These are phyloP conservation scores for Nibea albiflora DNA, from an alignment of 2,113 vertebrate species.

Conservation along the genomic window DNA sequence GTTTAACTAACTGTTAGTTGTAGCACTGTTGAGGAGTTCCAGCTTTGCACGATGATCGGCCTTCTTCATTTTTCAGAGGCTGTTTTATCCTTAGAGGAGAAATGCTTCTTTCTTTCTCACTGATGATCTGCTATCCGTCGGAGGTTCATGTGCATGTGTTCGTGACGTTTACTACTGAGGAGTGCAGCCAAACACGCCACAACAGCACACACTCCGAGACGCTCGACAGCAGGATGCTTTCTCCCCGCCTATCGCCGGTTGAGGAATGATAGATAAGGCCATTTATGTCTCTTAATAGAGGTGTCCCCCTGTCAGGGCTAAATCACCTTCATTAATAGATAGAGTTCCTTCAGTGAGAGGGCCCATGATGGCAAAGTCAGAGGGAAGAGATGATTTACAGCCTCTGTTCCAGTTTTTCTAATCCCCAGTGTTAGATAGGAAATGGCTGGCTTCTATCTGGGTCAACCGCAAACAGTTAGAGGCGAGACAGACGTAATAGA, in stretches of 20 bases:
- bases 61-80: neutral
- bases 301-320: conserved; percentile 70
- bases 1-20: neutral
- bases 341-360: conserved; percentile 58
- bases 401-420: conserved; percentile 76
- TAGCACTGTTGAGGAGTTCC: neutral
- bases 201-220: neutral
- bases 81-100: neutral
- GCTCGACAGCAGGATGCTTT: neutral
- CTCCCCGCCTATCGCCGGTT: conserved; percentile 14
- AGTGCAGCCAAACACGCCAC: neutral
- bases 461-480: conserved; percentile 63
- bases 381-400: conserved; percentile 76
- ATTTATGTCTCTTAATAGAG: conserved; percentile 73
- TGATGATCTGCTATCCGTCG: neutral
- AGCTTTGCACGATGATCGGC: neutral
- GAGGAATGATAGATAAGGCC: conserved; percentile 60
- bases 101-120: neutral
- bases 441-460: conserved; percentile 73
- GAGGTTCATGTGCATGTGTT: neutral
- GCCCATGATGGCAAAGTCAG: conserved; percentile 69
- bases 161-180: neutral
- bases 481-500: conserved; percentile 63
- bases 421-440: conserved; percentile 73
- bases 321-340: conserved; percentile 77